phyloP scores from a whole-genome alignment of 2,113 vertebrate genomes.

The Thalassarche chlororhynchos region DNA sequence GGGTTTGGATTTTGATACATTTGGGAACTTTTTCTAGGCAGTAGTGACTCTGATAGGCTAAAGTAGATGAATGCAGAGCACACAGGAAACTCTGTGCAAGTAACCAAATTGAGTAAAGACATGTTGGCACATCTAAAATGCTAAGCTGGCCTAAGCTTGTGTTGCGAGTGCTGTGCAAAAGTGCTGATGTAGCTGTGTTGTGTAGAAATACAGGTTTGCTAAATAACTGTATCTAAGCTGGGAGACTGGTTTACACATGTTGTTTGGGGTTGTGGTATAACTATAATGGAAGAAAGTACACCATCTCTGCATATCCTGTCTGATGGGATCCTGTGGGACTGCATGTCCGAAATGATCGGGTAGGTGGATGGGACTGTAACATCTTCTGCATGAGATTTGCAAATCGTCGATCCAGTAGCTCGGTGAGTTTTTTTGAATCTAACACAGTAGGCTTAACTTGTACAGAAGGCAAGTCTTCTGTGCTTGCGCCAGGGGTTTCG shows the following conservation, averaged over 20 bases:
- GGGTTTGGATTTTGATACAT: not conserved
- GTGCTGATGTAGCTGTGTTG: not conserved
- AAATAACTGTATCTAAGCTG: not conserved
- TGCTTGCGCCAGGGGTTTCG: fast-evolving
- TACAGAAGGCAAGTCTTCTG: not conserved
- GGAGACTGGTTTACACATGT: not conserved
- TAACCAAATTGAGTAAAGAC: not conserved
- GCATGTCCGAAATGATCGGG: not conserved
- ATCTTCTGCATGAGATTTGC: not conserved
- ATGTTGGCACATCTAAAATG: not conserved
- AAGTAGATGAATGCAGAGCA: not conserved
- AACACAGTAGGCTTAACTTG: not conserved
- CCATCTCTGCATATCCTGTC: not conserved
- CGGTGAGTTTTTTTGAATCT: not conserved
- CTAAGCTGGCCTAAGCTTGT: not conserved
- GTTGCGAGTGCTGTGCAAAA: not conserved
- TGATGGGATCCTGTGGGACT: not conserved
- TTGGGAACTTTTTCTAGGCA: not conserved
- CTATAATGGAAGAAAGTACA: not conserved
- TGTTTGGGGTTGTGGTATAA: not conserved
- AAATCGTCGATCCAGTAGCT: not conserved
- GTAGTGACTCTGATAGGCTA: not conserved
- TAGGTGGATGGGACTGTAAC: not conserved
- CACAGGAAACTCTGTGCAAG: not conserved
- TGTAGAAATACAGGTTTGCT: not conserved